These are phyloP conservation scores for Gnathonemus longibarbis DNA, from an alignment of 2,113 vertebrate genomes.

Conservation along the genomic window DNA sequence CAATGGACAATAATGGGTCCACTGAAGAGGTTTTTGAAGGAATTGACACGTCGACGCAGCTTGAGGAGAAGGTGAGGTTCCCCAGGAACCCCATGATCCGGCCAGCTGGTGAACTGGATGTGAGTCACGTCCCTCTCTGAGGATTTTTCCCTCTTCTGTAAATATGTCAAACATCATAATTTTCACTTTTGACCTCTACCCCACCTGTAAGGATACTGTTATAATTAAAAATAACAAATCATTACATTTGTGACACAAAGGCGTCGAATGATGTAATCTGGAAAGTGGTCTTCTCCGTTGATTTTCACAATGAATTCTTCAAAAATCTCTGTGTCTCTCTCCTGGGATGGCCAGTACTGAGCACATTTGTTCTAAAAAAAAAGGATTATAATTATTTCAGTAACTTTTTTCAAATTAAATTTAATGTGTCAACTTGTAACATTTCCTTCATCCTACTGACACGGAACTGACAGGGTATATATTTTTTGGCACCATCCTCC, in stretches of 20 bases:
- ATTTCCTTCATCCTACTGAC: neutral
- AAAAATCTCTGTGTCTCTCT: slow-evolving; percentile 61
- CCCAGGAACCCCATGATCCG: slow-evolving; percentile 88
- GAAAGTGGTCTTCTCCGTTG: slow-evolving; percentile 67
- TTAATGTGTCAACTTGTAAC: neutral
- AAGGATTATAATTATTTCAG: neutral
- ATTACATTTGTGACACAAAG: slow-evolving; percentile 74
- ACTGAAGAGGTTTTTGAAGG: no score
- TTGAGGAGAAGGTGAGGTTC: slow-evolving; percentile 55
- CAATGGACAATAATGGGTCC: no score
- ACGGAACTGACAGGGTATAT: no score
- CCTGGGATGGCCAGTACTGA: slow-evolving; percentile 82
- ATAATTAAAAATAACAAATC: neutral
- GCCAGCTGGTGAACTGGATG: slow-evolving; percentile 96
- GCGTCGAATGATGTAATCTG: slow-evolving; percentile 83
- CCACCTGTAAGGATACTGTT: neutral
- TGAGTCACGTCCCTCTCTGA: slow-evolving; percentile 82
- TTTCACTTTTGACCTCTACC: neutral
- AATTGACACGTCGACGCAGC: no score
- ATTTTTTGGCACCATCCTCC: no score
- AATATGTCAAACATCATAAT: neutral
- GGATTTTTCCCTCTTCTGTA: slow-evolving; percentile 74
- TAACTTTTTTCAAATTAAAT: neutral
- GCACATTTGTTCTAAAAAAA: slow-evolving; percentile 78
- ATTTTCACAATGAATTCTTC: slow-evolving; percentile 80